Base-by-base conservation (phyloP, 2,113 vertebrate species). In the Sinosuthora webbiana region DNA sequence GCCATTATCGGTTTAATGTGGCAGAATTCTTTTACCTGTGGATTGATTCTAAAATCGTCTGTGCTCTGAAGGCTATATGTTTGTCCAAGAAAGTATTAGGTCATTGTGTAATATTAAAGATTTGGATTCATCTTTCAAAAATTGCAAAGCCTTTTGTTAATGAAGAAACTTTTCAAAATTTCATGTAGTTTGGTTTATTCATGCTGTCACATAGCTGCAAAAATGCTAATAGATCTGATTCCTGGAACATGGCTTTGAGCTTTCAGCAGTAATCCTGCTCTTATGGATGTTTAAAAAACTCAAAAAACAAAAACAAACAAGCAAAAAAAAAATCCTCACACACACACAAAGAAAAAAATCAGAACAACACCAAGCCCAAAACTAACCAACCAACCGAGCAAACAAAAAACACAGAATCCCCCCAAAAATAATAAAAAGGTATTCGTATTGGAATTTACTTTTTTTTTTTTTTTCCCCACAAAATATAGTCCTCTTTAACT, bases 371-470 rank as follows among this genome's bases (percentile, higher is more conserved):
- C 19, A 44, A 79, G 7, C 31, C 3, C 9, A 30, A 65, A 44
- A 42, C 4, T 8, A 47, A 33, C 9, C 4, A 62, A 68, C 7
- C 12, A 20, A 47, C 1, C 11, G 70, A 47, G 6, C 7, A 56
- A 70, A 22, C 14, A 33, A 27, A 10, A 20, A 33, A 2, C 5
- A 65, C 13, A 6, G 6, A 11, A 4, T 2, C 1, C 3, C 18
- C 0, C 2, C 2, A 23, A 42, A 50, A 44, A n/a, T 16, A 31
- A 62, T 56, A 15, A 37, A 30, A 22, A 17, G 23, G 15, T 47
- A 4, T 17, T 19, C 30, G 15, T 23, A 13, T 23, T 69, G 13
- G 20, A 3, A 47, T 75, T 70, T 44, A 14, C 13, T 6, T 13
- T 14, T 22, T n/a, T 63, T 14, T 22, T n/a, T 63, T 33, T 52